Evolutionary conservation across 2,113 vertebrate genomes (phyloP).

Genomic region (Origma solitaria): DNA sequence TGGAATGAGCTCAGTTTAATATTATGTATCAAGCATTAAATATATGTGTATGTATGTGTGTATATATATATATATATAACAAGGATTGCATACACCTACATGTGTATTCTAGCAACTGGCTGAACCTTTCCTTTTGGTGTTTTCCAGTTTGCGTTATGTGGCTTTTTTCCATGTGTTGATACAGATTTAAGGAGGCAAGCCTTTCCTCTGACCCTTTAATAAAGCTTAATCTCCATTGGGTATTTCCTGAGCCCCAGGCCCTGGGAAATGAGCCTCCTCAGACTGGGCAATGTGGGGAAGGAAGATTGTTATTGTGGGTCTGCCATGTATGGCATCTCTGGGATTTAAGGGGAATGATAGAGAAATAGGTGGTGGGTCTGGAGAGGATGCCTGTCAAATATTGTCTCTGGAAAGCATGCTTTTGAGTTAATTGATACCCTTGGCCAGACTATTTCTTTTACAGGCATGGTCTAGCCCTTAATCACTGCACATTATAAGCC

Average conservation of each 20-base stretch:
- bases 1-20: not conserved
- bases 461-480: not conserved
- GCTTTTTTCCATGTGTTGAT: not conserved
- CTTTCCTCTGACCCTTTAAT: not conserved
- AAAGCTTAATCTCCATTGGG: not conserved
- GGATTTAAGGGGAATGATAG: not conserved
- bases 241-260: not conserved
- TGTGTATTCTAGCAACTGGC: not conserved
- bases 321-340: fast-evolving
- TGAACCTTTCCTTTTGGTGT: not conserved
- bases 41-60: too few species aligned
- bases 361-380: not conserved
- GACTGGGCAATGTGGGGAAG: not conserved
- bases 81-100: fast-evolving
- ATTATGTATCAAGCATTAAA: not conserved
- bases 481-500: not conserved
- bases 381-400: fast-evolving
- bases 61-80: too few species aligned
- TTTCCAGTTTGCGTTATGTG: not conserved
- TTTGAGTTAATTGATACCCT: not conserved
- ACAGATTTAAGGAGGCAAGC: not conserved
- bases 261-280: not conserved
- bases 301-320: not conserved
- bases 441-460: not conserved
- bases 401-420: not conserved